Base-by-base conservation (phyloP, 1,140 invertebrate genomes). In the Rhopalosiphum maidis region DNA sequence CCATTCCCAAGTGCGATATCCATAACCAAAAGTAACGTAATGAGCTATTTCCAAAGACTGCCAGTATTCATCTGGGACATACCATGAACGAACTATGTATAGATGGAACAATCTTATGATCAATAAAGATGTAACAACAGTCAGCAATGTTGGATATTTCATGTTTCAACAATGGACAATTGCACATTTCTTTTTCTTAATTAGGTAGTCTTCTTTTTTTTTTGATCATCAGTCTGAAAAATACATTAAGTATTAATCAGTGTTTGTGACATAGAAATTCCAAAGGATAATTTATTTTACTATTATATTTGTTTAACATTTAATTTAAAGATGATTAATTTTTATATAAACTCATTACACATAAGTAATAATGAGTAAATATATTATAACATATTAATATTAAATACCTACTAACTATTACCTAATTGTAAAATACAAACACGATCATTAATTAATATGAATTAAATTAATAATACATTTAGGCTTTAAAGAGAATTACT, bases 1-100 rank as follows among this genome's bases (percentile, higher is more conserved):
- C 98, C 98, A 99, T 95, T 99, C 98, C 98, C 98, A 99, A 18
- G 98, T 99, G 25, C 98, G 95, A 94, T 98, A 96, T 91, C 98
- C 98, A 96, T 98, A 98, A 23, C 97, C 97, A 96, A 98, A 99
- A 6, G 96, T 96, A 91, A 97, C 95, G 88, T 97, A 97, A 95
- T 99, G 98, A 37, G 98, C 97, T 30, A 99, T 98, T 95, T 99
- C 98, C 93, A 98, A 94, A 5, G 97, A 98, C 95, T 99, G 98
- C 98, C 98, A 99, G 94, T 98, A 98, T 95, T 99, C 98, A 95
- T 99, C 98, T 54, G 98, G 98, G 35, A 99, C 98, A 95, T 97
- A 98, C 95, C 95, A 97, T 1, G 98, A 98, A 95, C 97, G 96
- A 30, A 98, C 97, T 68, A 97, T 91, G 94, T 97, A 96, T 15